Conservation (phyloP, 2,888 invertebrate species). For the Trichopoda pennipes region DNA sequence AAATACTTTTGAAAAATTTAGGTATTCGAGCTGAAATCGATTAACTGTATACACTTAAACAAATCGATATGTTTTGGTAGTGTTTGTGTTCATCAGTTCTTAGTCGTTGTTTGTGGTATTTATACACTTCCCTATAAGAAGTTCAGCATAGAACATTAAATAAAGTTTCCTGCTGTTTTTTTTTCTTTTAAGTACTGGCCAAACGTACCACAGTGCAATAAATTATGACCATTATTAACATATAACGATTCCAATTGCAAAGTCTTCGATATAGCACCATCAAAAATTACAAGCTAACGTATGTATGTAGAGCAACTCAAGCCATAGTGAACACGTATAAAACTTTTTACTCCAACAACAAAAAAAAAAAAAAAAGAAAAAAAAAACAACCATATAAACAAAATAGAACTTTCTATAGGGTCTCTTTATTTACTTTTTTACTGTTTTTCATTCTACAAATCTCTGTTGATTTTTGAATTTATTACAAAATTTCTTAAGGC, state of each 20-base stretch:
- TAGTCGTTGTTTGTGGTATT: too few species aligned
- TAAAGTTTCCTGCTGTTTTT: too few species aligned
- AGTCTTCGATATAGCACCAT: not conserved
- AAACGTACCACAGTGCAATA: too few species aligned
- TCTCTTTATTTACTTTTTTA: conserved; percentile 40
- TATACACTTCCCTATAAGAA: too few species aligned
- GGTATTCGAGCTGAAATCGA: too few species aligned
- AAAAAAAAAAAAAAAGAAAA: conserved; percentile 1
- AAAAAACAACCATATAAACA: conserved; percentile 18
- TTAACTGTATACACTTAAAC: too few species aligned
- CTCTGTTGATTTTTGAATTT: conserved; percentile 61
- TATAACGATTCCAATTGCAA: not conserved
- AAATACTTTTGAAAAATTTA: too few species aligned
- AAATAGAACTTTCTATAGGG: conserved; percentile 54
- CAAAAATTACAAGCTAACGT: conserved; percentile 1
- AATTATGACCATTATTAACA: too few species aligned
- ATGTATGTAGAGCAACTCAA: not conserved
- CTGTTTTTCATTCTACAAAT: conserved; percentile 7
- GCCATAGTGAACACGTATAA: not conserved
- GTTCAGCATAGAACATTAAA: too few species aligned
- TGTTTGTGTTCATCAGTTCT: too few species aligned
- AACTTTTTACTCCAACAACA: conserved; percentile 40
- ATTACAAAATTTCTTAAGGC: conserved; percentile 65
- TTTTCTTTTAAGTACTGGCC: too few species aligned
- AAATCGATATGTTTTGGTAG: too few species aligned